Conservation (phyloP, 2,888 invertebrate genomes). For the Alcis repandata region DNA sequence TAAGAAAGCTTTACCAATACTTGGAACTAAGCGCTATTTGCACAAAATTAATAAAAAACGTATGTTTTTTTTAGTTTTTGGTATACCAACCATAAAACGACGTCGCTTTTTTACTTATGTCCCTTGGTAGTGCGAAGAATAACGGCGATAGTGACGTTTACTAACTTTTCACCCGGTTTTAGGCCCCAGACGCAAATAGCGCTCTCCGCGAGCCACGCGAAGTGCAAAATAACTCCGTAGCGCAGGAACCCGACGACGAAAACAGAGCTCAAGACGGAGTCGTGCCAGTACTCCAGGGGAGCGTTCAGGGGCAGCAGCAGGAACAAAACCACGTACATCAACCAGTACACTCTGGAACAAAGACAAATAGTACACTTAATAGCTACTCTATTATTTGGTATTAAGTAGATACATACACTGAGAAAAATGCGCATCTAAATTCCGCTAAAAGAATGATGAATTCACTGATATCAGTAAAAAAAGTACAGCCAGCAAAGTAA, state of each 20-base stretch:
- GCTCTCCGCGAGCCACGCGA: constrained; percentile 91
- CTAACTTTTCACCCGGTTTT: constrained; percentile 90
- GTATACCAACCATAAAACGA: too few relatives aligned
- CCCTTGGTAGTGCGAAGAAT: too few relatives aligned
- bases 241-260: constrained; percentile 91
- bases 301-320: constrained; percentile 91
- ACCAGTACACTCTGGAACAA: constrained; percentile 88
- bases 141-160: neutral
- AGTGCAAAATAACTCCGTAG: constrained; percentile 88
- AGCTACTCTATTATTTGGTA: too few relatives aligned
- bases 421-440: too few relatives aligned
- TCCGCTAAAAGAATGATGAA: too few relatives aligned
- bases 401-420: too few relatives aligned
- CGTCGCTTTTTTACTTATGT: too few relatives aligned
- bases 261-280: constrained; percentile 87
- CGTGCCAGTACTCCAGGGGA: constrained; percentile 93
- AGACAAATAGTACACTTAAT: neutral
- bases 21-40: neutral
- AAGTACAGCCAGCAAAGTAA: too few relatives aligned
- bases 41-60: neutral
- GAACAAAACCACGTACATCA: constrained; percentile 88
- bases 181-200: constrained; percentile 91
- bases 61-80: too few relatives aligned
- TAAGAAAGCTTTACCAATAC: neutral
- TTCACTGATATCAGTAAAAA: too few relatives aligned